Percentiles rank a stretch among this genome's conserved stretches.
Evolutionary conservation across 2,888 invertebrate species (phyloP).

Genomic region (Tuberolachnus salignus): DNA sequence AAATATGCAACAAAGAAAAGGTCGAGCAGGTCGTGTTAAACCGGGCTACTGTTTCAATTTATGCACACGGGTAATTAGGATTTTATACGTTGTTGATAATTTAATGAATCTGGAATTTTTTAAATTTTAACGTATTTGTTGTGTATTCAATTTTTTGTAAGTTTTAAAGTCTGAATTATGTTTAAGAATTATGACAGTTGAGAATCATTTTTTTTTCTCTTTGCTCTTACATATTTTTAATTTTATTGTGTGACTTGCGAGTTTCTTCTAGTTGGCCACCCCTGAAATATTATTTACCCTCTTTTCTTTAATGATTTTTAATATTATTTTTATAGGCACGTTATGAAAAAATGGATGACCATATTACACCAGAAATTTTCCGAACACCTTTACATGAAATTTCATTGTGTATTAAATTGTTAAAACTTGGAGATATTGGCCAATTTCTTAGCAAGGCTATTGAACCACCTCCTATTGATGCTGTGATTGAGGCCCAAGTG

Average conservation of each 20-base stretch:
- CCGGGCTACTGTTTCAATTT: constrained; percentile 94
- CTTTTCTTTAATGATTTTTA: no score
- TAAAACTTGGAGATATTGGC: constrained; percentile 89
- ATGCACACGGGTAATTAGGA: constrained; percentile 69
- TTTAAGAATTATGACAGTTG: no score
- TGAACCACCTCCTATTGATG: constrained; percentile 96
- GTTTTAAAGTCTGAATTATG: no score
- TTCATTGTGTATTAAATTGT: constrained; percentile 86
- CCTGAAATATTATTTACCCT: no score
- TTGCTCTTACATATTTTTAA: not conserved
- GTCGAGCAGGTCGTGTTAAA: constrained; percentile 92
- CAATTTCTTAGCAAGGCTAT: constrained; percentile 94
- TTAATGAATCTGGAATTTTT: not conserved
- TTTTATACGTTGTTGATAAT: not conserved
- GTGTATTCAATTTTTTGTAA: no score
- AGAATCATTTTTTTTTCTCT: no score
- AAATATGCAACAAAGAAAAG: constrained; percentile 92
- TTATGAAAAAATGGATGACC: constrained; percentile 78
- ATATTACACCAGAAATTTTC: constrained; percentile 97
- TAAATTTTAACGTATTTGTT: no score
- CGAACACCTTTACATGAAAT: constrained; percentile 95
- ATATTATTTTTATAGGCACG: constrained; percentile 66
- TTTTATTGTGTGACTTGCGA: no score
- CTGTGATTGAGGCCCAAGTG: constrained; percentile 97
- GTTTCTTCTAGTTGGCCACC: no score